These are phyloP conservation scores for Dysmachus trigonus DNA, from an alignment of 2,888 invertebrate genomes.

Conservation along the genomic window DNA sequence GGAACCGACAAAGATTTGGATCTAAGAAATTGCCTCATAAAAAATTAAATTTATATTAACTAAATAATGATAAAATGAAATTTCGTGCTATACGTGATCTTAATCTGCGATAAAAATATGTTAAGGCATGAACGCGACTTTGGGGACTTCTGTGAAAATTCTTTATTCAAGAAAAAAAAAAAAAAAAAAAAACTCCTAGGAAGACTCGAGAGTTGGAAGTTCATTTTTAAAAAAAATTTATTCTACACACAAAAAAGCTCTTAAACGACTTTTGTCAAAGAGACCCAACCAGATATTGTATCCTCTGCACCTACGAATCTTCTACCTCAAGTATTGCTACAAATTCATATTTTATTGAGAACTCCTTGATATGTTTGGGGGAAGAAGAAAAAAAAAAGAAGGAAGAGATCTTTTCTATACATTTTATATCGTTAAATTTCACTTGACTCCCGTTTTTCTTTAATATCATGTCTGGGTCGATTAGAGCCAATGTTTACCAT, in stretches of 20 bases:
- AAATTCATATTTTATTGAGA: not conserved
- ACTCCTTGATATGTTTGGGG: not conserved
- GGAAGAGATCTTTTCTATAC: not conserved
- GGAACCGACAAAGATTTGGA: not conserved
- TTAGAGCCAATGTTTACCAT: not conserved
- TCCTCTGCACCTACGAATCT: not conserved
- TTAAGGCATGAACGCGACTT: not conserved
- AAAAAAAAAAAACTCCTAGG: not conserved
- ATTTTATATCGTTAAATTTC: not conserved
- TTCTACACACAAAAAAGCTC: not conserved
- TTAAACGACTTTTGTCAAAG: not conserved
- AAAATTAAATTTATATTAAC: conserved; percentile 13
- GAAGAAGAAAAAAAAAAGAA: not conserved
- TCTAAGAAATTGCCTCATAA: conserved; percentile 10
- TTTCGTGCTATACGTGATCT: not conserved
- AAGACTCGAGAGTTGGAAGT: not conserved
- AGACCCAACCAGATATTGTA: not conserved
- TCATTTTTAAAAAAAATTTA: not conserved
- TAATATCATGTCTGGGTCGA: not conserved
- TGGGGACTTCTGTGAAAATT: not conserved
- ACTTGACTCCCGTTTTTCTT: not conserved
- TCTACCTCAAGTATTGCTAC: not conserved
- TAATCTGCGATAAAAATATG: not conserved
- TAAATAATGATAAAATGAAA: not conserved
- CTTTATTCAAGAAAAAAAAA: not conserved